phyloP scores from a whole-genome alignment of 2,797 vertebrate genomes.

The Microtus californicus region DNA sequence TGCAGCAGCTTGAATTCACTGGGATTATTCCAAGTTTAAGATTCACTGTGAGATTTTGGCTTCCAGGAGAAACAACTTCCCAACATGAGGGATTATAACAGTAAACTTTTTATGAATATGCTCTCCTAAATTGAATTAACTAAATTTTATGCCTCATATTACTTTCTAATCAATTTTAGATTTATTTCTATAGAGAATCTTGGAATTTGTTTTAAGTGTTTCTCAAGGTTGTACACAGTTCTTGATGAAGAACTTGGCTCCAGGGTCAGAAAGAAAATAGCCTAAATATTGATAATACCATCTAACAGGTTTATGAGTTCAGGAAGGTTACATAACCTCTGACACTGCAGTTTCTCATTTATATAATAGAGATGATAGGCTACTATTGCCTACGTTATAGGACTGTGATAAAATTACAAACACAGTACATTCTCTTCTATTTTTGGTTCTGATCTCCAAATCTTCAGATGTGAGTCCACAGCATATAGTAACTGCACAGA shows the following conservation, averaged over 20 bases:
- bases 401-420: not conserved
- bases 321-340: not conserved
- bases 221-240: constrained; percentile 17
- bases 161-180: constrained; percentile 43
- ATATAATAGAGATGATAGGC: constrained; percentile 18
- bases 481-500: not conserved
- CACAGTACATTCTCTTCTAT: not conserved
- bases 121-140: constrained; percentile 36
- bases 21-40: not conserved
- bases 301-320: constrained; percentile 40
- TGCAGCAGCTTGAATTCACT: not conserved
- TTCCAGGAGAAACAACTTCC: not conserved
- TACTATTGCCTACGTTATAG: not conserved
- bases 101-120: constrained; percentile 37
- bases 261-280: constrained; percentile 5
- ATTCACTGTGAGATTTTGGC: not conserved
- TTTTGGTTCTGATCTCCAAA: not conserved
- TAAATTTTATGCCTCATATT: not conserved
- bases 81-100: not conserved
- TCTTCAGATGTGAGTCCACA: not conserved
- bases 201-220: not conserved
- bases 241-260: constrained; percentile 33
- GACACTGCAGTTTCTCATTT: constrained; percentile 44
- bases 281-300: constrained; percentile 43
- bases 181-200: constrained; percentile 39